Evolutionary conservation across 92 coral and sea anemone species (phyloP), one percentile per base, ranked within the genome.

Genomic region (Palythoa heliodiscus): DNA sequence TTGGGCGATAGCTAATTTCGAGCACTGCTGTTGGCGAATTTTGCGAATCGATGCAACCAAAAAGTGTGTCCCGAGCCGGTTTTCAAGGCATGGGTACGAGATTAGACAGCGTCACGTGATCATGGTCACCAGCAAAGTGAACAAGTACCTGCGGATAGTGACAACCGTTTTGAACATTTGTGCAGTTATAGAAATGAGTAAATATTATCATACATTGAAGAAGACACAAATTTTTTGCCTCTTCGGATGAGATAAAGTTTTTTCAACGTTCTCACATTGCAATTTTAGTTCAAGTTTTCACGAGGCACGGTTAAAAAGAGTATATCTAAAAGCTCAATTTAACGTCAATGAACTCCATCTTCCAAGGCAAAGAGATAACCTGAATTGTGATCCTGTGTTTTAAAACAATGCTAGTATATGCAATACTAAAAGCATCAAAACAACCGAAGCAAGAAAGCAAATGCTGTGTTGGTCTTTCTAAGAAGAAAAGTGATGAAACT

Each of bases 121-220:
- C 72, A 66, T 5, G 22, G 58, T 75, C 84, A 80, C 84, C 84
- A 13, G 84, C 8, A 23, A 50, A 22, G 23, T 11, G 25, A 29
- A 25, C 24, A 80, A 66, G 75, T 80, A 80, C 84, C 84, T 37
- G 84, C 74, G 29, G 17, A 37, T 54, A 37, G 43, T 7, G 84
- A 43, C 63, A 40, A 35, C 48, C 58, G 68, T 20, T 70, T 68
- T 80, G 84, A 64, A 67, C 38, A 64, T 66, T 67, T 54, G 60
- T 11, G 84, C 84, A 66, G 66, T 63, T 64, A 80, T 80, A 80
- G 74, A 52, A 64, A 80, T 80, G 84, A 80, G 73, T 20, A 80
- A 66, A 48, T 52, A 80, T 22, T 23, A 63, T 13, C 58, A 4
- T 38, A 66, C 43, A 24, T 66, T 9, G 24, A 20, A 25, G n/a